phyloP scores from a whole-genome alignment of 2,888 invertebrate genomes.

The Loripinus fragilis region DNA sequence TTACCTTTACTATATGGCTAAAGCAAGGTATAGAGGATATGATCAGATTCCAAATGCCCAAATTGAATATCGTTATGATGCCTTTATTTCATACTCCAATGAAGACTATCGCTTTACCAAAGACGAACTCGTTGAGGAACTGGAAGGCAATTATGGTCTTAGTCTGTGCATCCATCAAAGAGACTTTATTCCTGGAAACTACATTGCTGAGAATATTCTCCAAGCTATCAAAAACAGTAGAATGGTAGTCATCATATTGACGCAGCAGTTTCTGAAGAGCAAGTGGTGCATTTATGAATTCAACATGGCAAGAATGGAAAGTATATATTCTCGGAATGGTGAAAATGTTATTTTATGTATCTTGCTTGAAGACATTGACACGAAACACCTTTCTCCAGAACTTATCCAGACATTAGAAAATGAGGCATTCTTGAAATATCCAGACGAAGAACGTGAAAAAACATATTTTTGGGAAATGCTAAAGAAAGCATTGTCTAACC shows the following conservation, averaged over 20 bases:
- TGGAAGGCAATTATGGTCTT: conserved; percentile 29
- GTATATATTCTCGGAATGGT: conserved; percentile 43
- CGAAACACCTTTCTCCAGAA: conserved; percentile 29
- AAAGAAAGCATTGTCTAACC: not conserved
- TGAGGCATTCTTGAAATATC: conserved; percentile 7
- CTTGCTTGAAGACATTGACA: conserved; percentile 26
- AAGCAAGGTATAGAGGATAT: conserved; percentile 36
- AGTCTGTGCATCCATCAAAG: conserved; percentile 62
- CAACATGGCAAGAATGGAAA: conserved; percentile 64
- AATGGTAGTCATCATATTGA: conserved; percentile 63
- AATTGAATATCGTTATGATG: conserved; percentile 1
- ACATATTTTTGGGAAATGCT: conserved; percentile 9
- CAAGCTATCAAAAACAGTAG: conserved; percentile 62
- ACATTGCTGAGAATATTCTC: conserved; percentile 64
- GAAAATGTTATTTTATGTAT: conserved; percentile 29
- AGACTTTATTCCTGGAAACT: conserved; percentile 63
- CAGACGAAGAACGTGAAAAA: not conserved
- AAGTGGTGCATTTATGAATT: conserved; percentile 70
- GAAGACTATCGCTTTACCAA: not conserved
- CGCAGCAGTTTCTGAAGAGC: conserved; percentile 56
- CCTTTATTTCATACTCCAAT: not conserved
- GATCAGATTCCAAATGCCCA: not conserved
- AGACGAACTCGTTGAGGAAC: not conserved
- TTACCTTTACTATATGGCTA: conserved; percentile 45
- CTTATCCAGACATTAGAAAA: conserved; percentile 36